phyloP scores from a whole-genome alignment of 92 coral and sea anemone genomes.

The Diadumene lineata region DNA sequence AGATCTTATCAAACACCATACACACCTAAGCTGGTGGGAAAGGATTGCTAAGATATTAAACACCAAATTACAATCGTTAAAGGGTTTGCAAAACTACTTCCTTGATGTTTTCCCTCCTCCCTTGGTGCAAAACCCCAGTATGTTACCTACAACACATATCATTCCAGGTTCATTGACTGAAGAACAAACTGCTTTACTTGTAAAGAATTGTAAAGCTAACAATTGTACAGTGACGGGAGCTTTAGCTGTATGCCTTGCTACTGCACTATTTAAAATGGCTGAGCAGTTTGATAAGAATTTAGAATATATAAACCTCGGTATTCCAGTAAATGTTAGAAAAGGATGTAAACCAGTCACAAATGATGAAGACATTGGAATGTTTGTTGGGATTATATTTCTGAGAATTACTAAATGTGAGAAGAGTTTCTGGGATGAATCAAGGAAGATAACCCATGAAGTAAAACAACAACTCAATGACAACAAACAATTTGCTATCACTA shows the following conservation, averaged over 20 bases:
- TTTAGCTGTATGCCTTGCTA: constrained; percentile 19
- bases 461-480: neutral
- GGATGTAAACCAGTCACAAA: constrained; percentile 34
- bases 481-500: neutral
- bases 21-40: constrained; percentile 33
- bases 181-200: constrained; percentile 29
- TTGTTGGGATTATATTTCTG: constrained; percentile 18
- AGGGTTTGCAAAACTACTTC: neutral
- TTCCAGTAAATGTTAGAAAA: constrained; percentile 25
- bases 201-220: constrained; percentile 26
- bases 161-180: constrained; percentile 25
- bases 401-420: neutral
- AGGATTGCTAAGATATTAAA: neutral
- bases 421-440: constrained; percentile 28
- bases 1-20: constrained; percentile 14
- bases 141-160: constrained; percentile 14
- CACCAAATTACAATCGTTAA: neutral
- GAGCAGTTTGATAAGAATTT: neutral
- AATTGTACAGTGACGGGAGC: constrained; percentile 43
- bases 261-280: constrained; percentile 20
- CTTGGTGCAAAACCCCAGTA: neutral
- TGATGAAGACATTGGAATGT: constrained; percentile 15
- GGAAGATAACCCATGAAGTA: constrained; percentile 3
- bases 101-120: constrained; percentile 32
- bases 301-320: constrained; percentile 5